Evolutionary conservation across 2,888 invertebrate species (phyloP), one percentile per base, ranked within the genome.

Genomic region (Scaptomyza parva): DNA sequence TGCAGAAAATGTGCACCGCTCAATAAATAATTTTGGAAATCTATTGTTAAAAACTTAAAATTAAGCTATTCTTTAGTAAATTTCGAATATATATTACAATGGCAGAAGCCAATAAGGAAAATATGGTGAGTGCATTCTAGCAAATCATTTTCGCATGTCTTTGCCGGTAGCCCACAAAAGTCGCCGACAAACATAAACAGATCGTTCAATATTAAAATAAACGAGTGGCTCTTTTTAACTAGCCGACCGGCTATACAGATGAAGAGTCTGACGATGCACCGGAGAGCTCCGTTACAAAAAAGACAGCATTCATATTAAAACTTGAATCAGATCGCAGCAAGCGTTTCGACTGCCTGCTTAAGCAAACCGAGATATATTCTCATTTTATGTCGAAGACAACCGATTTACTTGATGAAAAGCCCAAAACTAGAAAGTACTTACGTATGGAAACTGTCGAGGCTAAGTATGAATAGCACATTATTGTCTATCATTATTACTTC

Each of bases 291-390:
- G 92, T 93, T 0, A 93, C 93, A 24, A 93, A 93, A 88, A 93
- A 93, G 88, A 96, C 95, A 35, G 96, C 96, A 86, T 97, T 9
- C 40, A 30, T 33, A 18, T 96, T 88, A 96, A 97, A 96, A 93
- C 93, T 97, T 69, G 96, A 96, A 92, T 95, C 95, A 0, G 98
- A 99, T 92, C 94, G 98, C 43, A 95, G 97, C 51, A 98, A 97
- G 90, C 93, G 99, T 73, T 99, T 99, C 92, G 99, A 99, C 84
- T 98, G 95, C 92, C 93, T 99, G 72, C 93, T 99, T 11, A 96
- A 98, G 90, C 99, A 99, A 93, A 99, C 99, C 0, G 99, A 99
- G 91, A 97, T 99, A 81, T 99, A 99, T 91, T 97, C 98, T 2
- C 99, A 99, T 93, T 99, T 99, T 91, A 98, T 99, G 97, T 95